Base-by-base conservation (phyloP, 1,140 invertebrate species). In the Sycophila sp. region DNA sequence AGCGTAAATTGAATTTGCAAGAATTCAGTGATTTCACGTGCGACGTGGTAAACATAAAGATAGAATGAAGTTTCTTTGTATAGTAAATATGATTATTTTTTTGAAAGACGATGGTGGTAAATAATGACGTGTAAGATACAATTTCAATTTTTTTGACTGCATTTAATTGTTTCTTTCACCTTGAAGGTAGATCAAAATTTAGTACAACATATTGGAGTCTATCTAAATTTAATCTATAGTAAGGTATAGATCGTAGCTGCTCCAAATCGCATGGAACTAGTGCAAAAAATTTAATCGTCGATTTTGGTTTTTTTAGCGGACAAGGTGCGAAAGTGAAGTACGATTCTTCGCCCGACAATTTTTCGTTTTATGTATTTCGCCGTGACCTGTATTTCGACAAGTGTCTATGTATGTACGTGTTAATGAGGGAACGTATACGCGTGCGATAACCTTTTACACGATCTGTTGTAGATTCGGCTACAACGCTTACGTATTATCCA, bases 311-410 rank as follows among this genome's bases (percentile, higher is more conserved):
- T 36, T 42, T 38, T 40, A 56, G 42, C 45, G 30, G 59, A 69
- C 28, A 34, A 51, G 26, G 55, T 71, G 59, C 60, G 36, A 65
- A 69, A 72, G 56, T 47, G 68, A 60, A 69, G 28, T 60, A 67
- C 64, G 28, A 71, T 42, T 49, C 32, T 69, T 19, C 22, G 8
- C 24, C 19, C 6, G 13, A 0, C 22, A 47, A 10, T 47, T 11
- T 47, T 47, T 42, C 15, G 11, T 45, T 10, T 45, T 28, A 51
- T 51, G 47, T 19, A 22, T 78, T 80, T 82, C 74, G 73, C 76
- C 81, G 80, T 80, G 77, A 81, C 67, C 76, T 83, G 75, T 81
- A 80, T 83, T 80, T 83, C 42, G 75, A 78, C 73, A 77, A 78
- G 68, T 79, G 77, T 76, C 2, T 28, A 7, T n/a, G 26, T 30